These are phyloP conservation scores for Sciurus vulgaris DNA, from an alignment of 2,797 vertebrate species.

Conservation along the genomic window DNA sequence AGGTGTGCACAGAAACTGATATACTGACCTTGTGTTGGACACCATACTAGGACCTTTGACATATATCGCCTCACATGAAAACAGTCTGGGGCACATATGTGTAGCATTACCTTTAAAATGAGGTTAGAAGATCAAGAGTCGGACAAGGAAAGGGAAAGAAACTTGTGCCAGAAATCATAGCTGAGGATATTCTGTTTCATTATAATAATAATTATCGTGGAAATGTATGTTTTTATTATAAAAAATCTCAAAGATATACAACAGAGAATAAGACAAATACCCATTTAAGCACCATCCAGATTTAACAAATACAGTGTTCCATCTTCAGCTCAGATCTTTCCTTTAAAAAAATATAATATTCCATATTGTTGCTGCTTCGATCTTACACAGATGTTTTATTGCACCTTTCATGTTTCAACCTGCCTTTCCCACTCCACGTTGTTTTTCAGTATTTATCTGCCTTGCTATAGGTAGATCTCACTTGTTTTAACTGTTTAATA, in stretches of 20 bases:
- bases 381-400: background rate
- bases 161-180: background rate
- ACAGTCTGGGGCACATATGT: background rate
- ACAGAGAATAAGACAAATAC: background rate
- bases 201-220: background rate
- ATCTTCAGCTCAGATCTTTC: background rate
- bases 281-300: background rate
- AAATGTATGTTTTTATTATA: conserved; percentile 37
- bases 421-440: background rate
- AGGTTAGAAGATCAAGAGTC: background rate
- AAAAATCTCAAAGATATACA: background rate
- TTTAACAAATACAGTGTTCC: background rate
- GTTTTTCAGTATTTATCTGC: background rate
- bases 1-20: background rate
- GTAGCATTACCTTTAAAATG: background rate
- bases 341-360: background rate
- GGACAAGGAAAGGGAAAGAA: background rate
- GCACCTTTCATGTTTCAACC: background rate
- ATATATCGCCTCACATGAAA: background rate
- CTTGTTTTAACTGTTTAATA: background rate
- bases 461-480: background rate
- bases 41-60: background rate
- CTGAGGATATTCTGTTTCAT: background rate
- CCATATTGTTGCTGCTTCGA: background rate
- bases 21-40: background rate